Conservation (phyloP, 2,888 invertebrate genomes). For the Temnothorax unifasciatus region DNA sequence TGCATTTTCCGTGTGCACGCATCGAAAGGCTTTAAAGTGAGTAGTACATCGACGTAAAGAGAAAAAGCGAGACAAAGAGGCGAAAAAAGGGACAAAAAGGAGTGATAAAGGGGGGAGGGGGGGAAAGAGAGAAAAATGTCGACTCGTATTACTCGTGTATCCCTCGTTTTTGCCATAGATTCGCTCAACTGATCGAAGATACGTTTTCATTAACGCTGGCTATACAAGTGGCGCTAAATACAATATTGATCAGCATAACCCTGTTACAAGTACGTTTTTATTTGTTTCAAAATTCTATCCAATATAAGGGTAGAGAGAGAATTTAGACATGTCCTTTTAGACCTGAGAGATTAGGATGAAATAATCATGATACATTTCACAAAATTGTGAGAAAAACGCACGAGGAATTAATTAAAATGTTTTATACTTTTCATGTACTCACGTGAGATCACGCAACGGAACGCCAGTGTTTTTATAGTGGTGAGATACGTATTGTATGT, state of each 20-base stretch:
- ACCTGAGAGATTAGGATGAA: background rate
- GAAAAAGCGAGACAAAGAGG: background rate
- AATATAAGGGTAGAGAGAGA: too few species aligned
- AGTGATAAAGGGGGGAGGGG: too few species aligned
- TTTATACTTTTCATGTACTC: background rate
- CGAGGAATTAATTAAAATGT: slow-evolving; percentile 12
- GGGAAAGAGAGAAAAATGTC: background rate
- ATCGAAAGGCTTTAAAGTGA: slow-evolving; percentile 46
- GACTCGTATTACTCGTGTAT: background rate
- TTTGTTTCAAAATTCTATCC: background rate
- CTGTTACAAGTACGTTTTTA: slow-evolving; percentile 51
- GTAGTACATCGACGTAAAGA: slow-evolving; percentile 24
- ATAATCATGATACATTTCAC: background rate
- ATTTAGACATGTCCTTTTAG: background rate
- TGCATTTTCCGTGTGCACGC: slow-evolving; percentile 15
- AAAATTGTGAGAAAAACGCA: background rate
- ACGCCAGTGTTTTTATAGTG: background rate
- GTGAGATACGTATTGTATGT: slow-evolving; percentile 18
- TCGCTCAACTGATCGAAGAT: slow-evolving; percentile 46
- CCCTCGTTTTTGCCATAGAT: slow-evolving; percentile 12
- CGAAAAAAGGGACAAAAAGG: background rate
- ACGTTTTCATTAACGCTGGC: slow-evolving; percentile 42
- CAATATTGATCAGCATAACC: slow-evolving; percentile 47
- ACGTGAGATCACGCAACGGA: slow-evolving; percentile 19
- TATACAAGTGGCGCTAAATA: slow-evolving; percentile 42